Evolutionary conservation across 2,113 vertebrate genomes (phyloP), one percentile per base, ranked within the genome.

Genomic region (Triplophysa siluroides): DNA sequence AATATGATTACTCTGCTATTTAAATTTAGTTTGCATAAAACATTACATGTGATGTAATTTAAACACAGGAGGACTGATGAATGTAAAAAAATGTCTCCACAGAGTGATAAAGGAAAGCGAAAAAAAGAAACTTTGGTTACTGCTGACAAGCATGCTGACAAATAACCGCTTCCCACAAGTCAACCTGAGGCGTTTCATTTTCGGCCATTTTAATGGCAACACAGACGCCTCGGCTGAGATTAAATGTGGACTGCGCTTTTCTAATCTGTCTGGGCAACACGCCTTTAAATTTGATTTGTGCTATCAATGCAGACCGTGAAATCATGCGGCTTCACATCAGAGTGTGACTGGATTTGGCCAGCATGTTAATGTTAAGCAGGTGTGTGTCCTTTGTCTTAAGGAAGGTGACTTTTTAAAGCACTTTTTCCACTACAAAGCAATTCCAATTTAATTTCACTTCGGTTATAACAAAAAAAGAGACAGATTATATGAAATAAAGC

Each of bases 321-420:
- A 92, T 92, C 89, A 80, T 87, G 86, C 77, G 88, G 90, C 89
- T 91, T 83, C 90, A 91, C 91, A 91, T 92, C 91, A 92, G 90
- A 90, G 91, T 89, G 88, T 86, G 90, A 83, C 88, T 76, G 86
- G 85, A 90, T 88, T 87, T 84, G 24, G 69, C 69, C 76, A 83
- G 91, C 90, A 93, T 92, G 88, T 89, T 92, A 91, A 92, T 91
- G 87, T 78, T 26, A 60, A 66, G 74, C 79, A 76, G 19, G 79
- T 63, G 81, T 50, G 61, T 67, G 79, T 78, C 79, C 85, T 61
- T 63, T 50, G 80, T 56, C 50, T 43, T 13, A 19, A 70, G 43
- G 41, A 68, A 78, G 78, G 70, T 41, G 58, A 65, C 21, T 58
- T 63, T 16, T 38, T 63, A 56, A 70, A 33, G 63, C 50, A 52